These are phyloP conservation scores for Eristalinus sepulchralis DNA, from an alignment of 2,888 invertebrate genomes.

Conservation along the genomic window DNA sequence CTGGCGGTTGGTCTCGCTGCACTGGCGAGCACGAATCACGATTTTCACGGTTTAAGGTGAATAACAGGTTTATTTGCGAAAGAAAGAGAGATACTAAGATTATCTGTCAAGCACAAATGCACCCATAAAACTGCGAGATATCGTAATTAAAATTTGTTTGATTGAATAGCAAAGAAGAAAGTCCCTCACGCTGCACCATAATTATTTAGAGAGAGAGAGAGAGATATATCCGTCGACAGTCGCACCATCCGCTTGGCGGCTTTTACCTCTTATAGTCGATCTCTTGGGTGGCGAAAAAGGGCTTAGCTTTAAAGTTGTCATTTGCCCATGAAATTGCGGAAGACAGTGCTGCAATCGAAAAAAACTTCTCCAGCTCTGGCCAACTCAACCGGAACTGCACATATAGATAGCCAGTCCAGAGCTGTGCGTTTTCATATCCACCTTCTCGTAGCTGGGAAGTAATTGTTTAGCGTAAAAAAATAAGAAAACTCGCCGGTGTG, in stretches of 20 bases:
- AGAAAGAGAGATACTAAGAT: background rate
- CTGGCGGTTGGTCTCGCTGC: slow-evolving; percentile 17
- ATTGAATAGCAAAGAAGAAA: slow-evolving; percentile 46
- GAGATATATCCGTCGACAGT: slow-evolving; percentile 34
- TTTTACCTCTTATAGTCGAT: slow-evolving; percentile 48
- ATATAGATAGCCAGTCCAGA: background rate
- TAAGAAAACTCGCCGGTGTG: no score
- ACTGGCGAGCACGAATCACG: slow-evolving; percentile 29
- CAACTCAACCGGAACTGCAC: background rate
- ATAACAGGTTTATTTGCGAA: slow-evolving; percentile 22
- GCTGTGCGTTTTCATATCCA: background rate
- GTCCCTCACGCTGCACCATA: slow-evolving; percentile 4
- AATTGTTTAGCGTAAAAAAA: background rate
- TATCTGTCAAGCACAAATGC: slow-evolving; percentile 10
- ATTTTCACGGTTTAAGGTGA: slow-evolving; percentile 35
- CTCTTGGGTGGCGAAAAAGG: slow-evolving; percentile 36
- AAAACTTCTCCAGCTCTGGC: background rate
- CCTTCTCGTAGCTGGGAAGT: background rate
- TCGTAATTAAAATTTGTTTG: slow-evolving; percentile 37
- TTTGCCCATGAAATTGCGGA: slow-evolving; percentile 50
- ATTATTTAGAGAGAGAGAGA: background rate
- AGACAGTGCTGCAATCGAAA: slow-evolving; percentile 8
- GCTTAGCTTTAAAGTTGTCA: slow-evolving; percentile 45
- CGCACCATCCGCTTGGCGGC: slow-evolving; percentile 31
- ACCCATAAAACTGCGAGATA: slow-evolving; percentile 30